Conservation (phyloP, 2,113 vertebrate species). For the Piprites chloris region DNA sequence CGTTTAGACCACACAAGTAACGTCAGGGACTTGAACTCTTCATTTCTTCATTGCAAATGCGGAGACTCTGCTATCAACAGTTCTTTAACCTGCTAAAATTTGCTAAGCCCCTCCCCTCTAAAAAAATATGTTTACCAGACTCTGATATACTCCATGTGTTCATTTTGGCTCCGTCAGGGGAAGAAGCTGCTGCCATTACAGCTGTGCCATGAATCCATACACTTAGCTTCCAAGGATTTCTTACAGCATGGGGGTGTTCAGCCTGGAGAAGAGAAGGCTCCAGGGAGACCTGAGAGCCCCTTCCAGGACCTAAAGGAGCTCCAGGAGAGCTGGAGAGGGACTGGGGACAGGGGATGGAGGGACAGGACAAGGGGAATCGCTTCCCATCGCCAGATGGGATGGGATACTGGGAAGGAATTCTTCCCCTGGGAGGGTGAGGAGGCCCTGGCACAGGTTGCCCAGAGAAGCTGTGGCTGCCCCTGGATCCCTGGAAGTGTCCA, state of each 20-base stretch:
- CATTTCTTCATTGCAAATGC: neutral
- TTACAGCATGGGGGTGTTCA: neutral
- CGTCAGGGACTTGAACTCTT: neutral
- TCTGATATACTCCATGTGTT: rapidly evolving
- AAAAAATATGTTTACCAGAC: neutral
- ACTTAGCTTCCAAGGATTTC: neutral
- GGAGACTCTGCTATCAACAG: neutral
- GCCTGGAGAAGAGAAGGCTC: neutral
- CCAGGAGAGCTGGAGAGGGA: neutral
- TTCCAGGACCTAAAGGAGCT: rapidly evolving
- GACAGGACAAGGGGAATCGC: neutral
- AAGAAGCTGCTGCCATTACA: neutral
- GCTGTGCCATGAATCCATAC: neutral
- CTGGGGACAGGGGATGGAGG: rapidly evolving
- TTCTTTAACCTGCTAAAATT: neutral
- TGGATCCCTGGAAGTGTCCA: neutral
- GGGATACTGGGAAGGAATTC: neutral
- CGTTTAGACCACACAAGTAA: neutral
- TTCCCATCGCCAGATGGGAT: neutral
- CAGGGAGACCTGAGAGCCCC: rapidly evolving
- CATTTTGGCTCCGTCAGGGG: neutral
- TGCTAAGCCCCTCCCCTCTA: neutral
- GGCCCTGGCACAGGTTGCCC: neutral
- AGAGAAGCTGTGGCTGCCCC: neutral
- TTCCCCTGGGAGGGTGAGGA: rapidly evolving